Conservation (phyloP, 1,140 invertebrate genomes). For the Penaeus chinensis region DNA sequence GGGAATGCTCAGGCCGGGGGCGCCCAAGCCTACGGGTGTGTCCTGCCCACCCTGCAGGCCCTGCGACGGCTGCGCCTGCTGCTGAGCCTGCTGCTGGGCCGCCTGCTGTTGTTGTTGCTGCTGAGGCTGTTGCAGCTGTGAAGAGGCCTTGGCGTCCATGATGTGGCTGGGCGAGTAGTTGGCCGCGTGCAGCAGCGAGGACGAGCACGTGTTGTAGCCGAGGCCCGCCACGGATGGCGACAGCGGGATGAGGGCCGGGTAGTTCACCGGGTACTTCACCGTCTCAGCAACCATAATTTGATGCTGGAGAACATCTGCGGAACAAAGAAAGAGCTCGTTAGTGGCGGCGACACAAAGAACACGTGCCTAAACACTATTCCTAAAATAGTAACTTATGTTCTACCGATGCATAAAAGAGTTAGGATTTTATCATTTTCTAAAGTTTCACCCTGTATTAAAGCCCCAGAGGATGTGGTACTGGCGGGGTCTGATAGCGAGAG, state of each 20-base stretch:
- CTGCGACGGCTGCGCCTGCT: conserved; percentile 36
- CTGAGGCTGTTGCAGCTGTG: conserved; percentile 37
- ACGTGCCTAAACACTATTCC: not conserved
- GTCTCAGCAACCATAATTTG: conserved; percentile 88
- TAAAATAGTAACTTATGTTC: not conserved
- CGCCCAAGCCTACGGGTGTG: conserved; percentile 49
- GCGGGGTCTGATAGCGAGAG: no score
- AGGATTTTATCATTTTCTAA: no score
- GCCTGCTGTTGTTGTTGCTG: conserved; percentile 33
- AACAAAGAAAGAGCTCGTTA: conserved; percentile 63
- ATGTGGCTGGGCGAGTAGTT: conserved; percentile 35
- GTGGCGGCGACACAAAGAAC: not conserved
- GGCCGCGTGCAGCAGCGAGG: conserved; percentile 72
- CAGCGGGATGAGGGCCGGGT: conserved; percentile 62
- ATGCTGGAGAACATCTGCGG: conserved; percentile 78
- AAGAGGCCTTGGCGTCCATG: conserved; percentile 21
- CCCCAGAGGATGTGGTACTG: no score
- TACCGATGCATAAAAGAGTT: no score
- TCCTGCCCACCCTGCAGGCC: conserved; percentile 32
- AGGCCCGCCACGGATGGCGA: conserved; percentile 77
- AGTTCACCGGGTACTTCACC: conserved; percentile 69
- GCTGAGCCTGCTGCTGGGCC: conserved; percentile 9
- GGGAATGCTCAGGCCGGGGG: conserved; percentile 56
- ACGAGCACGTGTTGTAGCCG: conserved; percentile 76
- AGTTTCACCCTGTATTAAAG: no score